Percentiles rank a stretch among this genome's conserved stretches.
phyloP scores from a whole-genome alignment of 2,113 vertebrate genomes.

The Grallaria varia region DNA sequence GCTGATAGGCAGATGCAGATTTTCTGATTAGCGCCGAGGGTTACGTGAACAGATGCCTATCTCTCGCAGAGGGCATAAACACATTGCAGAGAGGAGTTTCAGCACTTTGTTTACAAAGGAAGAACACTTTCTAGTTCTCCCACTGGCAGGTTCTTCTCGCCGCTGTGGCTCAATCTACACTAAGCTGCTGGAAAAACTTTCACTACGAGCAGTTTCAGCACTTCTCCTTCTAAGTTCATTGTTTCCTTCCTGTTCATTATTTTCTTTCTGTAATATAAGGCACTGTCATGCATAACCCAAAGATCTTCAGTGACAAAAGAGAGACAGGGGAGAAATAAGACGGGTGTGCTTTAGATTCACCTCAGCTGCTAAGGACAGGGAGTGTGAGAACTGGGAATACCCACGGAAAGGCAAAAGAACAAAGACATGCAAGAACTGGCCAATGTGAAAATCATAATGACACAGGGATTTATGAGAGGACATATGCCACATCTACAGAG shows the following conservation, averaged over 20 bases:
- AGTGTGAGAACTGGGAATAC: neutral
- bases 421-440: neutral
- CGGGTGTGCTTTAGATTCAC: neutral
- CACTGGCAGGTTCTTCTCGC: neutral
- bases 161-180: rapidly evolving
- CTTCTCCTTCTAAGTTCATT: neutral
- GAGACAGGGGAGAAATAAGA: neutral
- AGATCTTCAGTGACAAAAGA: neutral
- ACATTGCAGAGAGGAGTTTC: neutral
- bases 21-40: neutral
- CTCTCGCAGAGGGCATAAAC: neutral
- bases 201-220: neutral
- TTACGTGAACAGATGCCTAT: neutral
- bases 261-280: neutral
- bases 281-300: neutral
- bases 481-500: neutral
- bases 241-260: neutral
- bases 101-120: neutral
- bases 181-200: neutral
- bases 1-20: neutral
- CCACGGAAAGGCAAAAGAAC: neutral
- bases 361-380: neutral
- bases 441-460: neutral
- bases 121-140: neutral
- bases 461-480: neutral